Conservation (phyloP, 2,888 invertebrate genomes). For the Eupithecia centaureata region DNA sequence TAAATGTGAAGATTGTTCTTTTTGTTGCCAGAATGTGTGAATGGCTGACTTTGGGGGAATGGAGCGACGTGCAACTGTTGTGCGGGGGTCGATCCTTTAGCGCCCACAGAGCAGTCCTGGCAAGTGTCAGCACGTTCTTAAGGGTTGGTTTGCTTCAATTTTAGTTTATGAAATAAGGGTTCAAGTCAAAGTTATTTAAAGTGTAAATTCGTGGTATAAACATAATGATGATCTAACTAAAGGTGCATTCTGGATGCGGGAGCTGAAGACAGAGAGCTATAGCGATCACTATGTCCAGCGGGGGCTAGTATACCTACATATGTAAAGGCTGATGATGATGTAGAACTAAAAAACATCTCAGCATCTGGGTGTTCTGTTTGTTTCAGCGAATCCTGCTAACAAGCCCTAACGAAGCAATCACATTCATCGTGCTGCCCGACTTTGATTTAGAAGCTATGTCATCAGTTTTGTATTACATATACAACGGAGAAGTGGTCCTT, state of each 20-base stretch:
- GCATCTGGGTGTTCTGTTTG: background rate
- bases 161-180: too few relatives aligned
- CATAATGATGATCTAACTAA: too few relatives aligned
- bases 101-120: slow-evolving; percentile 87
- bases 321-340: background rate
- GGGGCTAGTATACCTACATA: too few relatives aligned
- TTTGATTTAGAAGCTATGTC: slow-evolving; percentile 85
- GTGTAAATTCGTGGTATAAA: too few relatives aligned
- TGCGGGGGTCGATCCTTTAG: slow-evolving; percentile 85
- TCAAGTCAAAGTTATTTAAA: too few relatives aligned
- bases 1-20: background rate
- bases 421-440: slow-evolving; percentile 86
- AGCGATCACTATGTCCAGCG: too few relatives aligned
- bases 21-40: slow-evolving; percentile 60
- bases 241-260: too few relatives aligned
- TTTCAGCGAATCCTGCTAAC: slow-evolving; percentile 70
- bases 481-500: slow-evolving; percentile 86
- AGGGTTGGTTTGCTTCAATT: slow-evolving; percentile 84
- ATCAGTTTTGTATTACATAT: slow-evolving; percentile 86
- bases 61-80: slow-evolving; percentile 86
- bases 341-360: background rate
- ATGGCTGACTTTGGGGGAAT: slow-evolving; percentile 71
- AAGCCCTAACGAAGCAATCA: slow-evolving; percentile 77
- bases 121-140: slow-evolving; percentile 87
- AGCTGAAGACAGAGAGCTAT: too few relatives aligned